These are phyloP conservation scores for Drosophila paramelanica DNA, from an alignment of 2,888 invertebrate species.

Conservation along the genomic window DNA sequence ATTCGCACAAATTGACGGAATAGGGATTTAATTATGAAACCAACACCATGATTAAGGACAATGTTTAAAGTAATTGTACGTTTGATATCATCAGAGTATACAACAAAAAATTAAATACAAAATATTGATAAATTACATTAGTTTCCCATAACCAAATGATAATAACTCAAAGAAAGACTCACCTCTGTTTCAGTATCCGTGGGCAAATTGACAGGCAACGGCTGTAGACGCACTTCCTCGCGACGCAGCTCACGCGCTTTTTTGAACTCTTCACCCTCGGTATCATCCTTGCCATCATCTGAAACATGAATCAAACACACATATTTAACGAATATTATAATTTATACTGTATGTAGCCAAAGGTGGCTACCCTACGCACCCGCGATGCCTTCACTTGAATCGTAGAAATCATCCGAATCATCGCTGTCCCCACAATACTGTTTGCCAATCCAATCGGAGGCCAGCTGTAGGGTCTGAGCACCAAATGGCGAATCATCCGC, in stretches of 20 bases:
- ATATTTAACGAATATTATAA: neutral
- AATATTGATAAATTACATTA: constrained; percentile 72
- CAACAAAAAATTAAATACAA: constrained; percentile 59
- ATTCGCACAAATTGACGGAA: constrained; percentile 4
- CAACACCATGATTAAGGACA: constrained; percentile 72
- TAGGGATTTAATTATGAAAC: constrained; percentile 57
- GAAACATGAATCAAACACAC: neutral
- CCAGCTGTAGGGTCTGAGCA: constrained; percentile 89
- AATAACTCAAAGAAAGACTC: constrained; percentile 74
- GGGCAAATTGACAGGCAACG: constrained; percentile 87
- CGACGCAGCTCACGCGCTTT: constrained; percentile 88
- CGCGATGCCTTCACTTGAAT: constrained; percentile 84
- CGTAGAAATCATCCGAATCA: constrained; percentile 84
- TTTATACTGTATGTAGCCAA: neutral
- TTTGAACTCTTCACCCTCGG: constrained; percentile 90
- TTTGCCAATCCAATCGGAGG: constrained; percentile 89
- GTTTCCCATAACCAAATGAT: constrained; percentile 55
- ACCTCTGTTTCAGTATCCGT: constrained; percentile 91
- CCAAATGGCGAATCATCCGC: constrained; percentile 87
- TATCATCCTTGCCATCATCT: constrained; percentile 89
- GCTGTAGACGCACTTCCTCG: constrained; percentile 89
- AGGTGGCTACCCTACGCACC: constrained; percentile 58
- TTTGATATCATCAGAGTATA: constrained; percentile 42
- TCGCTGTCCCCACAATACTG: constrained; percentile 86
- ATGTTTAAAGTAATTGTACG: constrained; percentile 38